Percentiles rank a stretch among this genome's conserved stretches.
phyloP scores from a whole-genome alignment of 2,888 invertebrate species.

The Cheiracanthium punctorium region DNA sequence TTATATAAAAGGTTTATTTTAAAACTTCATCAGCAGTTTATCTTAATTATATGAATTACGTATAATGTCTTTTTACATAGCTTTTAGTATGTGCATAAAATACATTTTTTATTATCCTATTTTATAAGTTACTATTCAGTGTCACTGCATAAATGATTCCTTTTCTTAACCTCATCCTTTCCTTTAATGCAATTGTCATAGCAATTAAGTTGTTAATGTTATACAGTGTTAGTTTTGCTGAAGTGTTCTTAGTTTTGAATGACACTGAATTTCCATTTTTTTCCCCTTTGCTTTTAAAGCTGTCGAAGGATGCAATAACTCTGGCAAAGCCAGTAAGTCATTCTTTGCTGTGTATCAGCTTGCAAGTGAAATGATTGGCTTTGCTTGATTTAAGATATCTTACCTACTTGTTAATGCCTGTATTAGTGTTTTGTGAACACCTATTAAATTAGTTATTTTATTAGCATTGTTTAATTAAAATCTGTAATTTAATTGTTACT shows the following conservation, averaged over 20 bases:
- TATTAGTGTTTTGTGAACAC: background rate
- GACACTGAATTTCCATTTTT: background rate
- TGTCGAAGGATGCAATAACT: constrained; percentile 63
- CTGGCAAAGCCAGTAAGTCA: constrained; percentile 60
- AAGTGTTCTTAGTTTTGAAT: background rate
- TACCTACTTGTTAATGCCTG: background rate
- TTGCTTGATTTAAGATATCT: constrained; percentile 33
- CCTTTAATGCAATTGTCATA: no score
- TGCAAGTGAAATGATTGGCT: constrained; percentile 41
- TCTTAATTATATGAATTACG: no score
- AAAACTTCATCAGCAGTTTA: no score
- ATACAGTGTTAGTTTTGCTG: background rate
- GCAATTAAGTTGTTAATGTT: no score
- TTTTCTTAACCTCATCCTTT: no score
- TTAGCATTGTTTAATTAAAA: background rate
- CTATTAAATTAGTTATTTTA: background rate
- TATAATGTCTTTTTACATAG: no score
- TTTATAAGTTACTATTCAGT: no score
- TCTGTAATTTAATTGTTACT: background rate
- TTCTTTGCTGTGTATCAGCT: constrained; percentile 59
- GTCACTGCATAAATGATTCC: no score
- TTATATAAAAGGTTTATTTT: no score
- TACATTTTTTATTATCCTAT: no score
- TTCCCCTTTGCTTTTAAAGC: constrained; percentile 60
- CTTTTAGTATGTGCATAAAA: no score